Conservation (phyloP, 2,888 invertebrate genomes). For the Eilema sororculum region DNA sequence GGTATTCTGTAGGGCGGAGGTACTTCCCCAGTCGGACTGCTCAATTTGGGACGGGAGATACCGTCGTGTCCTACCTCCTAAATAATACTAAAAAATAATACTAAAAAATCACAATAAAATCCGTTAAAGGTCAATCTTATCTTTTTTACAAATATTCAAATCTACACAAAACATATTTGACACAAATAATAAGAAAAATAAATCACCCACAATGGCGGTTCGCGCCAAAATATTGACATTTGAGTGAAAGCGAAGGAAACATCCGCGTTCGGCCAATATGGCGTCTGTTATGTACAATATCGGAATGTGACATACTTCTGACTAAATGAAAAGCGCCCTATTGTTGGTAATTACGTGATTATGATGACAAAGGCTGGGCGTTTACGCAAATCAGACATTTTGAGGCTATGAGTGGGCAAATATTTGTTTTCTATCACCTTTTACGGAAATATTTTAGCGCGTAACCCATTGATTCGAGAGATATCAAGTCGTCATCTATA, state of each 20-base stretch:
- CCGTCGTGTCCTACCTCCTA: too few species aligned
- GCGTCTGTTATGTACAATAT: conserved; percentile 43
- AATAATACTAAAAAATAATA: too few species aligned
- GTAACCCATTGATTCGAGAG: not conserved
- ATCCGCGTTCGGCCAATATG: conserved; percentile 32
- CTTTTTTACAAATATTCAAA: not conserved
- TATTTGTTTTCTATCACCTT: not conserved
- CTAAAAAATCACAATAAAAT: too few species aligned
- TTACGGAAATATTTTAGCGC: not conserved
- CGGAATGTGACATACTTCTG: conserved; percentile 46
- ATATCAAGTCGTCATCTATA: not conserved
- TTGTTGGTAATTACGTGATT: conserved; percentile 38
- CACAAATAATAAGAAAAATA: conserved; percentile 5
- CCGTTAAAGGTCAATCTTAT: too few species aligned
- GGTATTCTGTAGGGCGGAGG: too few species aligned
- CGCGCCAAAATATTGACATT: conserved; percentile 54
- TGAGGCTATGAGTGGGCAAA: not conserved
- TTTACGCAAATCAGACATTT: conserved; percentile 19
- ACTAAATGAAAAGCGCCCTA: conserved; percentile 26
- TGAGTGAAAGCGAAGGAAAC: conserved; percentile 21
- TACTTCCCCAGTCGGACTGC: too few species aligned
- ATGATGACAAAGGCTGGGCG: conserved; percentile 28
- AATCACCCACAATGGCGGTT: conserved; percentile 26
- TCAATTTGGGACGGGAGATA: too few species aligned
- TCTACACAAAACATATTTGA: not conserved